Evolutionary conservation across 2,113 vertebrate genomes (phyloP).

Genomic region (Pionites leucogaster): DNA sequence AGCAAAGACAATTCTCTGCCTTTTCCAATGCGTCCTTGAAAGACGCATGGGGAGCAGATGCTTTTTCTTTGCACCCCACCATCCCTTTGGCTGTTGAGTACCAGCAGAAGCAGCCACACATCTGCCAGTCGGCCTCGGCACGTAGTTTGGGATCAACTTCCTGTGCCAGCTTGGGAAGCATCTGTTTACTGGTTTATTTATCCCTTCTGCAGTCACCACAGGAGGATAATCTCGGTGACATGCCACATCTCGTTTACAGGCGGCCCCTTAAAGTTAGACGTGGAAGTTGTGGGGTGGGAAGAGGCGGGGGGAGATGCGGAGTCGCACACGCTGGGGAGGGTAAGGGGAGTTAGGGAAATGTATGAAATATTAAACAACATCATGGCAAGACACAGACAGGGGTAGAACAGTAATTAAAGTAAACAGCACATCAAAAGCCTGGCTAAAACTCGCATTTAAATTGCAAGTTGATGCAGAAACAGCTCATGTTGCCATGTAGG

Average conservation of each 20-base stretch:
- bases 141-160: not conserved
- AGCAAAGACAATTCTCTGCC: not conserved
- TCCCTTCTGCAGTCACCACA: slow-evolving; percentile 22
- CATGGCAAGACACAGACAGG: slow-evolving; percentile 67
- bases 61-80: not conserved
- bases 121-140: not conserved
- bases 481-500: slow-evolving; percentile 60
- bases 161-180: slow-evolving; percentile 54
- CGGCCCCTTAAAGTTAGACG: slow-evolving; percentile 61
- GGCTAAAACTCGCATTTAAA: slow-evolving; percentile 73
- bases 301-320: not conserved
- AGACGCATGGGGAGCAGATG: not conserved
- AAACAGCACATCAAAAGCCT: slow-evolving; percentile 77
- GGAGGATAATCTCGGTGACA: slow-evolving; percentile 37
- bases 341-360: slow-evolving; percentile 44
- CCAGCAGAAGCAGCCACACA: not conserved
- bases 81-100: not conserved
- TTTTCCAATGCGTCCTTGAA: not conserved
- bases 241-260: slow-evolving; percentile 67
- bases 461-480: slow-evolving; percentile 68
- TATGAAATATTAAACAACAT: slow-evolving; percentile 71
- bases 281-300: slow-evolving; percentile 23
- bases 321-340: not conserved
- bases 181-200: slow-evolving; percentile 70
- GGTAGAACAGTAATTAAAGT: slow-evolving; percentile 74